Base-by-base conservation (phyloP, 2,113 vertebrate species). In the Zootoca vivipara region DNA sequence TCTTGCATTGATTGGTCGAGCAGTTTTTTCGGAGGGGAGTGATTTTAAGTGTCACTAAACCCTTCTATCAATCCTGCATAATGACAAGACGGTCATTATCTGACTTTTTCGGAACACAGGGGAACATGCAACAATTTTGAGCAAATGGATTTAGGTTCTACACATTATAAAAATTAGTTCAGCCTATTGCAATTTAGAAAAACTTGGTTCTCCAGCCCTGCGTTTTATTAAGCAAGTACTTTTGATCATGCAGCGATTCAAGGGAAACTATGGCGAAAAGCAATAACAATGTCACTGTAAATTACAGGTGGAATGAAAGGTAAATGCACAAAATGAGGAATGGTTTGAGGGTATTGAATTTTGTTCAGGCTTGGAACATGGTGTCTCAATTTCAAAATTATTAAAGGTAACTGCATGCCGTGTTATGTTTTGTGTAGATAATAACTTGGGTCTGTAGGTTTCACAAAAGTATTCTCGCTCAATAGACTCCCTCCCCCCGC, bases 371-470 rank as follows among this genome's bases (percentile, higher is more conserved):
- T 75, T 82, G 69, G 89, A 91, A 65, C 22, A 83, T 81, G 30
- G 64, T n/a, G 10, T 16, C 24, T 52, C 86, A 90, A 67, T 83
- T 77, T 33, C 58, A 67, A 85, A 92, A 62, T 74, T 69, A 78
- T 91, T 87, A 90, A 91, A 91, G 90, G 82, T 87, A 28, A 0
- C 80, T 95, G 87, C 87, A 80, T 88, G 5, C 83, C 86, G 82
- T 88, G 93, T 89, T 78, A 88, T 85, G 81, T 82, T 86, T 81
- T 38, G 8, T 84, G 78, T 91, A 94, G 95, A 92, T 87, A 89
- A 58, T 7, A 0, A 52, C 65, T 77, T 82, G 58, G 28, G 1
- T 4, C 69, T 15, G 56, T 89, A 7, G 0, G 0, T 81, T 92
- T 91, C 88, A 42, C 46, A 30, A 0, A 88, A 87, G 85, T 82